These are phyloP conservation scores for Procambarus virginalis DNA, from an alignment of 1,140 invertebrate species.

Conservation along the genomic window DNA sequence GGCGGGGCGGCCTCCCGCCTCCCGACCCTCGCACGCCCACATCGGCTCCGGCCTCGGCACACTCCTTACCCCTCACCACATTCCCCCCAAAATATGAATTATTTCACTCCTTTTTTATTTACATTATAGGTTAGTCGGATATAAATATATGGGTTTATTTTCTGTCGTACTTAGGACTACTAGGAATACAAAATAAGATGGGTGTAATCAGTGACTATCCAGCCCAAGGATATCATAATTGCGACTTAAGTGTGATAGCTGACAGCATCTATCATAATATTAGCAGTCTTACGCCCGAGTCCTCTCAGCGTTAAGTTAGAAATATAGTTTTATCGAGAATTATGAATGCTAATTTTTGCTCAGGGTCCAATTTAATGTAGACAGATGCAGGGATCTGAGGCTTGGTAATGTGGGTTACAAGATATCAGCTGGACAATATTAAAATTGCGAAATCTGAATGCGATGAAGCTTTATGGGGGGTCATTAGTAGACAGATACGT, in stretches of 20 bases:
- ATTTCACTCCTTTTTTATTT: neutral
- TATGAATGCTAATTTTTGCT: no score
- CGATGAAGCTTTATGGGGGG: no score
- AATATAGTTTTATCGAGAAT: no score
- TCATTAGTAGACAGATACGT: no score
- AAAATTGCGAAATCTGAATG: no score
- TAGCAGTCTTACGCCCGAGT: neutral
- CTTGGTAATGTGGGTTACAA: no score
- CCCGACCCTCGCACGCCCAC: slow-evolving; percentile 9
- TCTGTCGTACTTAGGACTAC: neutral
- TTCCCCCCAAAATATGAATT: neutral
- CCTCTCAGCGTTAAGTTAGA: no score
- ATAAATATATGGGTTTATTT: neutral
- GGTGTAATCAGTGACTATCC: neutral
- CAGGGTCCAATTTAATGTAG: no score
- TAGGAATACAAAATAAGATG: neutral
- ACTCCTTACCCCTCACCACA: neutral
- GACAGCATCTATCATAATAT: neutral
- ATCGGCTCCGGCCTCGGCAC: slow-evolving; percentile 41
- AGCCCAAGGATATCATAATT: neutral
- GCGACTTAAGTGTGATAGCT: neutral
- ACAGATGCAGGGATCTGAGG: no score
- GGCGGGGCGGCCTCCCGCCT: slow-evolving; percentile 4
- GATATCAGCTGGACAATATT: no score
- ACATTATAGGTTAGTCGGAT: neutral